Evolutionary conservation across 2,113 vertebrate species (phyloP).

Genomic region (Nesogale talazaci): DNA sequence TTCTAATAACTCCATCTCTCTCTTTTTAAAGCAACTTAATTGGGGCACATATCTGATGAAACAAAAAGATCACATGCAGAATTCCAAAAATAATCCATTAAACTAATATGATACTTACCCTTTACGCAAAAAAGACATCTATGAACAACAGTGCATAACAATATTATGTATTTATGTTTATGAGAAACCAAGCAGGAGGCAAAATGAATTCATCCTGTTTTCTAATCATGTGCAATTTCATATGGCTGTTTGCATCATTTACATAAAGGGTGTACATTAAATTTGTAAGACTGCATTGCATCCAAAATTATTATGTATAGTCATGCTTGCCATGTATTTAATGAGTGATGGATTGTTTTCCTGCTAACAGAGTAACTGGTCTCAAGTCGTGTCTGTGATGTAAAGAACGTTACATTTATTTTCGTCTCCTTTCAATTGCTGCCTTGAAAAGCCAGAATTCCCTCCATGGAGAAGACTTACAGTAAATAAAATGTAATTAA

Average conservation of each 20-base stretch:
- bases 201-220: constrained; percentile 78
- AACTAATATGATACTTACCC: constrained; percentile 88
- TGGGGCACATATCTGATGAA: constrained; percentile 80
- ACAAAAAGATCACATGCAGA: constrained; percentile 81
- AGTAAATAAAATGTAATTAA: constrained; percentile 79
- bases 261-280: constrained; percentile 84
- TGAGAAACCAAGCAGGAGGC: constrained; percentile 80
- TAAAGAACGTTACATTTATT: constrained; percentile 77
- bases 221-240: constrained; percentile 77
- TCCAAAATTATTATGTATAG: constrained; percentile 81
- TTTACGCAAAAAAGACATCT: constrained; percentile 85
- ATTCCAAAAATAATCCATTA: constrained; percentile 79
- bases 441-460: constrained; percentile 79
- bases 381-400: constrained; percentile 75
- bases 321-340: constrained; percentile 80
- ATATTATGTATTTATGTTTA: constrained; percentile 79
- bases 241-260: constrained; percentile 82
- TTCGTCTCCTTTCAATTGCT: constrained; percentile 81
- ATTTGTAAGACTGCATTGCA: constrained; percentile 86
- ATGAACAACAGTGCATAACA: constrained; percentile 83
- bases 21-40: constrained; percentile 61
- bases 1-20: constrained; percentile 69
- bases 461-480: constrained; percentile 70
- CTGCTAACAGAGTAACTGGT: constrained; percentile 80
- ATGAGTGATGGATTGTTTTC: constrained; percentile 78